Evolutionary conservation across 1,140 invertebrate species (phyloP), one percentile per base, ranked within the genome.

Genomic region (Eupeodes corollae): DNA sequence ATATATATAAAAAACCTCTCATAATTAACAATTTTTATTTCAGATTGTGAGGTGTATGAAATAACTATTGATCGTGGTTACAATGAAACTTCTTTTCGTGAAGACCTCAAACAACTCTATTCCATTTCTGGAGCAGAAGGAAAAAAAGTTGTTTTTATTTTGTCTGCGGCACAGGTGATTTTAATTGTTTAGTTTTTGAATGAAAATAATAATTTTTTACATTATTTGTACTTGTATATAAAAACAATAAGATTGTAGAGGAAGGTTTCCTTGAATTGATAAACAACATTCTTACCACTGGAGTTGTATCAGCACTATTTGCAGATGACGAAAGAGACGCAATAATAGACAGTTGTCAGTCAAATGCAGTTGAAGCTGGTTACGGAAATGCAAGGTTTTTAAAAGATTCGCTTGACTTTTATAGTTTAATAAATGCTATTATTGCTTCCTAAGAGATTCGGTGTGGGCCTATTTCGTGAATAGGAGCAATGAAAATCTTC

Each of bases 241-340:
- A 21, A 12, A 13, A 32, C 18, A 16, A n/a, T 6, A 13, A 61
- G 78, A 74, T 88, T 50, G 66, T 78, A 1, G 78, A 84, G 52
- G 83, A 86, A 73, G 82, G 85, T 21, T 93, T 93, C 67, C 63
- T 93, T 46, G 91, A 93, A 67, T 73, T 88, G 47, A 86, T 93
- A 39, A 93, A 93, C 67, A 93, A 91, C 57, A 90, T 93, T 57
- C 67, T 93, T 32, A 89, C 85, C 57, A 83, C 84, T 34, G 89
- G 89, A 8, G 83, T 88, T 61, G 80, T 91, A 1, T 85, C 88
- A 1, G 80, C 88, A 1, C 66, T 94, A 6, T 94, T 88, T 55
- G 73, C 75, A 13, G 89, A 92, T 51, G 87, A 91, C 46, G 90
- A 94, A 53, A 91, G 88, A 58, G 88, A 92, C 52, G 72, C 64